phyloP scores from a whole-genome alignment of 2,888 invertebrate genomes.

The Drosophila gaucha region DNA sequence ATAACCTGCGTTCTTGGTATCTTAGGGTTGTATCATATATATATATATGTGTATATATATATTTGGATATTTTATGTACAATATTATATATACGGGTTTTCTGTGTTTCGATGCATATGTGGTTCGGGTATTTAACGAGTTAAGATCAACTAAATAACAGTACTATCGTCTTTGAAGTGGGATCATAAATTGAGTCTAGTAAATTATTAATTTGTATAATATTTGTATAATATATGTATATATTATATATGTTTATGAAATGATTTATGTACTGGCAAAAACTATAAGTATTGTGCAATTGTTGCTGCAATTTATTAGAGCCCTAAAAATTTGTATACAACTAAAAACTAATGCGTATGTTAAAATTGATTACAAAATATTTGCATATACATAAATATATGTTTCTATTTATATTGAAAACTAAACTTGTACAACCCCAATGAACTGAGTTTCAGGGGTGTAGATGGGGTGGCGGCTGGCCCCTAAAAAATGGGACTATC shows the following conservation, averaged over 20 bases:
- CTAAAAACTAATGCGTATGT: constrained; percentile 67
- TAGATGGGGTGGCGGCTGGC: constrained; percentile 8
- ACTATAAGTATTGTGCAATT: constrained; percentile 52
- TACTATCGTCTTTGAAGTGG: constrained; percentile 41
- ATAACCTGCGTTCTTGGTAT: constrained; percentile 16
- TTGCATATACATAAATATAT: constrained; percentile 28
- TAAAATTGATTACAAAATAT: constrained; percentile 75
- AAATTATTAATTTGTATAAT: constrained; percentile 16
- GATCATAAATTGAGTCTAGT: constrained; percentile 48
- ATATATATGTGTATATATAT: constrained; percentile 18
- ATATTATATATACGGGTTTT: constrained; percentile 23
- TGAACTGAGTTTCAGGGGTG: constrained; percentile 45
- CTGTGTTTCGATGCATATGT: constrained; percentile 28
- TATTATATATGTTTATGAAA: constrained; percentile 21
- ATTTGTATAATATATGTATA: neutral
- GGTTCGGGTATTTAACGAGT: constrained; percentile 34
- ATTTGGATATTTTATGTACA: constrained; percentile 44
- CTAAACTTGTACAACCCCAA: constrained; percentile 60
- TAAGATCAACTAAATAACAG: constrained; percentile 75
- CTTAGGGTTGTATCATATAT: constrained; percentile 8
- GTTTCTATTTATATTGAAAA: constrained; percentile 30
- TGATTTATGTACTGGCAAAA: constrained; percentile 40
- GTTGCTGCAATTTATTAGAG: constrained; percentile 69
- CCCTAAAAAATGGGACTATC: constrained; percentile 70
- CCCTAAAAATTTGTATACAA: constrained; percentile 76